These are phyloP conservation scores for Cordilura impudica DNA, from an alignment of 2,888 invertebrate genomes.

Conservation along the genomic window DNA sequence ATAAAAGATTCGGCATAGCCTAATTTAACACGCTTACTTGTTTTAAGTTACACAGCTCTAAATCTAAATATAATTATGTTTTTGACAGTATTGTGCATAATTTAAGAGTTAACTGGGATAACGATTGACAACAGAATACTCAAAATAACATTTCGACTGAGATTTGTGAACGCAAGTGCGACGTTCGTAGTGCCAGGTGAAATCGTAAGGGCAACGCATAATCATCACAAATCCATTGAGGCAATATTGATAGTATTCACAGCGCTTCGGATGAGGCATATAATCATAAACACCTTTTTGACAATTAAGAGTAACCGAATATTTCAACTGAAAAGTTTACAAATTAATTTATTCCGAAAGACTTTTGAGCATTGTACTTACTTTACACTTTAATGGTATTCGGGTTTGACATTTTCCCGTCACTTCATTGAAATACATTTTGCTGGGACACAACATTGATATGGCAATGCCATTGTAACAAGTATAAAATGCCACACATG, in stretches of 20 bases:
- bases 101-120: constrained; percentile 14
- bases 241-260: constrained; percentile 71
- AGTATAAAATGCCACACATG: constrained; percentile 69
- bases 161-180: constrained; percentile 66
- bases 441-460: constrained; percentile 67
- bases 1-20: no score
- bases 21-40: no score
- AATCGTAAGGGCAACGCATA: constrained; percentile 70
- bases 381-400: constrained; percentile 64
- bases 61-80: no score
- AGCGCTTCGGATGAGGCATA: constrained; percentile 69
- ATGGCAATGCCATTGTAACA: constrained; percentile 70
- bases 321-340: constrained; percentile 44
- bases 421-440: constrained; percentile 65
- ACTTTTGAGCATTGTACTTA: constrained; percentile 39
- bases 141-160: constrained; percentile 64
- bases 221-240: constrained; percentile 69
- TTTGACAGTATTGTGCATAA: no score
- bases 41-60: no score
- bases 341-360: not conserved
- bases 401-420: constrained; percentile 66
- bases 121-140: constrained; percentile 35
- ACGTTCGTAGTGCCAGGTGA: constrained; percentile 69
- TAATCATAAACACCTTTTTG: constrained; percentile 65
- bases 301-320: constrained; percentile 61